Conservation (phyloP, 2,888 invertebrate species). For the Dicyrtoma fusca region DNA sequence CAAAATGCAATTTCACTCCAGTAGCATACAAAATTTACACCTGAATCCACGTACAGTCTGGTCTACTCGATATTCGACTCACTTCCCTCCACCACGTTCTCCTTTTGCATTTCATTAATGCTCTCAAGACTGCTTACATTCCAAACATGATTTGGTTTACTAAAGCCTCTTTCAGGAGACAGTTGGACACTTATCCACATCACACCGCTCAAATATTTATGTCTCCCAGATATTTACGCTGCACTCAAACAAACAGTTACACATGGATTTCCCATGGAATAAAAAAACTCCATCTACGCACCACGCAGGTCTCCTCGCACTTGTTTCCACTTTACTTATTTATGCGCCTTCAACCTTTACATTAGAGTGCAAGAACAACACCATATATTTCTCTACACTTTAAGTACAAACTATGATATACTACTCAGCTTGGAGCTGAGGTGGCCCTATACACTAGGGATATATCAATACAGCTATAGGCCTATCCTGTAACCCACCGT, state of each 20-base stretch:
- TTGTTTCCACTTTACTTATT: not conserved
- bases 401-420: too few species aligned
- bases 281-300: too few species aligned
- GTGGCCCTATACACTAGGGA: too few species aligned
- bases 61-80: slow-evolving; percentile 40
- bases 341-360: not conserved
- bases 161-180: slow-evolving; percentile 28
- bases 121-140: slow-evolving; percentile 37
- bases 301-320: too few species aligned
- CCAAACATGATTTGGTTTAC: slow-evolving; percentile 43
- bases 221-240: slow-evolving; percentile 20
- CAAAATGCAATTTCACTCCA: slow-evolving; percentile 44
- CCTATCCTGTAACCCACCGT: too few species aligned
- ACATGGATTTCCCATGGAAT: too few species aligned
- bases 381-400: too few species aligned
- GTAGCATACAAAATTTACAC: slow-evolving; percentile 45
- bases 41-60: slow-evolving; percentile 35
- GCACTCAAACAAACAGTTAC: slow-evolving; percentile 30
- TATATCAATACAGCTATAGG: too few species aligned
- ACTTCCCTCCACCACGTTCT: slow-evolving; percentile 38
- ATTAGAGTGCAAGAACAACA: too few species aligned
- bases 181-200: not conserved
- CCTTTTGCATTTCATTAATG: slow-evolving; percentile 45
- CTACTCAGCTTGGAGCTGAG: too few species aligned
- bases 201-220: slow-evolving; percentile 32